These are phyloP conservation scores for Onychomys arenicola DNA, from an alignment of 2,797 vertebrate genomes.

Conservation along the genomic window DNA sequence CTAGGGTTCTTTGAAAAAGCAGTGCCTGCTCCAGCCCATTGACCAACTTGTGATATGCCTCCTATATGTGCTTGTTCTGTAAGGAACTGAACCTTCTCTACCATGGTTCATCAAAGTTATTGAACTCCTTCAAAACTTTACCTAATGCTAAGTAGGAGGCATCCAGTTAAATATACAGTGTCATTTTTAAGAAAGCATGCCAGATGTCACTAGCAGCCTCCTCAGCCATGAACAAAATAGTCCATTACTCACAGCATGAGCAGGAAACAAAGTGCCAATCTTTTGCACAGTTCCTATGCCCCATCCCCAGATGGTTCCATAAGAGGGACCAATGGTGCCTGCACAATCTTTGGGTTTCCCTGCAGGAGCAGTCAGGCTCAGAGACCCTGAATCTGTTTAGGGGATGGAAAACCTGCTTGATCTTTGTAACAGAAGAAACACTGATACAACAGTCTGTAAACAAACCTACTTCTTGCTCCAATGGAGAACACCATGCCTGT, in stretches of 20 bases:
- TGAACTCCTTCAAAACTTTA: constrained; percentile 23
- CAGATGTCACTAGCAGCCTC: background rate
- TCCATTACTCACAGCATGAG: background rate
- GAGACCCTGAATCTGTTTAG: background rate
- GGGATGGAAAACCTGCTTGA: background rate
- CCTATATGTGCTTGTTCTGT: background rate
- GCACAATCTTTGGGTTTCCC: background rate
- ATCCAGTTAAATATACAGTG: background rate
- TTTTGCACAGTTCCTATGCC: background rate
- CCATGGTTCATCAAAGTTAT: background rate
- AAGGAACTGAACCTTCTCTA: background rate
- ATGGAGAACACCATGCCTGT: background rate
- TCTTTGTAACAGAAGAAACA: background rate
- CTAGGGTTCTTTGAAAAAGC: background rate
- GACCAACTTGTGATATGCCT: background rate
- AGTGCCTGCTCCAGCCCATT: background rate
- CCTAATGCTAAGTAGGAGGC: background rate
- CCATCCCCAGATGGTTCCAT: background rate
- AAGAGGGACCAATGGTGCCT: background rate
- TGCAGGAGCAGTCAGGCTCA: background rate
- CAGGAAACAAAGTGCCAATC: background rate
- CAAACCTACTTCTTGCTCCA: background rate
- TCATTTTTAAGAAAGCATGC: background rate
- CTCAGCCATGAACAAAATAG: background rate
- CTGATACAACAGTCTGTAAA: background rate